Evolutionary conservation across 1,140 invertebrate species (phyloP).

Genomic region (Venustaconcha ellipsiformis): DNA sequence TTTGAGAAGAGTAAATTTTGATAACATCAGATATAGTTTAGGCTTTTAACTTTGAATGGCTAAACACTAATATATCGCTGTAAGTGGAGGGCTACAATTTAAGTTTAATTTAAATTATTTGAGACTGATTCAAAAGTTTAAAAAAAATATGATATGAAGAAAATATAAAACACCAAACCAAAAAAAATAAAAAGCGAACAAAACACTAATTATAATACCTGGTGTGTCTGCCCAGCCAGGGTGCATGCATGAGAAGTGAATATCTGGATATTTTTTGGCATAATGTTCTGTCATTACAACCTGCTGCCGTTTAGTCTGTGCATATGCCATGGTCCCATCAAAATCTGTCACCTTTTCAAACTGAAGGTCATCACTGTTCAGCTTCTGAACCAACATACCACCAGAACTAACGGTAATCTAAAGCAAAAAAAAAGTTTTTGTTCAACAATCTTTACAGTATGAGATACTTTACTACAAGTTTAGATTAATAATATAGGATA

Average conservation of each 20-base stretch:
- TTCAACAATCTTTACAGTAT: neutral
- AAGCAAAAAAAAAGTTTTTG: slow-evolving; percentile 18
- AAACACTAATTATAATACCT: slow-evolving; percentile 36
- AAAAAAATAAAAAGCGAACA: neutral
- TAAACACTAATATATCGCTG: too few relatives aligned
- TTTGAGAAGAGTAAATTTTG: too few relatives aligned
- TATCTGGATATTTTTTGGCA: slow-evolving; percentile 66
- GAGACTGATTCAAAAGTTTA: too few relatives aligned
- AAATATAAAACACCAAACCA: too few relatives aligned
- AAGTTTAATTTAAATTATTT: too few relatives aligned
- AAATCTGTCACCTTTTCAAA: slow-evolving; percentile 68
- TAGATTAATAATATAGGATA: neutral
- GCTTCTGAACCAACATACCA: slow-evolving; percentile 71
- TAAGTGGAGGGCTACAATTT: too few relatives aligned
- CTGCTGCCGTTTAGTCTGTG: slow-evolving; percentile 74
- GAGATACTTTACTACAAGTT: neutral
- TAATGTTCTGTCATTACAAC: slow-evolving; percentile 71
- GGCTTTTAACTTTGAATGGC: too few relatives aligned
- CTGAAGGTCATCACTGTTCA: slow-evolving; percentile 70
- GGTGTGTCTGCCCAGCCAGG: slow-evolving; percentile 73
- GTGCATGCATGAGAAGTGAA: slow-evolving; percentile 72
- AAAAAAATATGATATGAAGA: too few relatives aligned
- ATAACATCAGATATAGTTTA: too few relatives aligned
- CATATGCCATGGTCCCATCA: slow-evolving; percentile 72
- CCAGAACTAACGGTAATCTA: slow-evolving; percentile 71